Conservation (phyloP, 1,140 invertebrate genomes). For the Euura lappo region DNA sequence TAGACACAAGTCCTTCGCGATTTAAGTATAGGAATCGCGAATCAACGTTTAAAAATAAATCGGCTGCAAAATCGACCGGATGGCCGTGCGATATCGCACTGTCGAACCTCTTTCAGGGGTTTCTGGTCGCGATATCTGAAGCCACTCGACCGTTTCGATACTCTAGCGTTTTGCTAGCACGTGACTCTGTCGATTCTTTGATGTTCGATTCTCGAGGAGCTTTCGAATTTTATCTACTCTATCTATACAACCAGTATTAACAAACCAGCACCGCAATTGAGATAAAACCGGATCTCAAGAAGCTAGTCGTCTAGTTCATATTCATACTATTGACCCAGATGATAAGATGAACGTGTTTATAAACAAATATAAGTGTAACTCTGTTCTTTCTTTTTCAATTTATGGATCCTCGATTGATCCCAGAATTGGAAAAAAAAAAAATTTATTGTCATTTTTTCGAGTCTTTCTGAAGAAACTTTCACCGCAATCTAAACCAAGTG, state of each 20-base stretch:
- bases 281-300: conserved; percentile 1
- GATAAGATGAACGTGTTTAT: not conserved
- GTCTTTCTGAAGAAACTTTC: too few relatives aligned
- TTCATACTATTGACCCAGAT: not conserved
- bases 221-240: not conserved
- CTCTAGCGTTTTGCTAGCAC: not conserved
- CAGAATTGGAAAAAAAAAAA: too few relatives aligned
- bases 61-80: not conserved
- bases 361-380: too few relatives aligned
- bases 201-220: not conserved
- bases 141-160: not conserved
- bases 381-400: too few relatives aligned
- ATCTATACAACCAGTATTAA: too few relatives aligned
- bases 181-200: not conserved
- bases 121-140: not conserved
- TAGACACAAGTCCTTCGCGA: not conserved
- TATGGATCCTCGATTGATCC: too few relatives aligned
- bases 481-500: not conserved
- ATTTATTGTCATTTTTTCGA: too few relatives aligned
- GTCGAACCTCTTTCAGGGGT: too few relatives aligned
- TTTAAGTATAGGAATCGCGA: not conserved
- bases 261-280: not conserved
- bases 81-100: not conserved
- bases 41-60: conserved; percentile 1
- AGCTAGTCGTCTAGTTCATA: not conserved